phyloP scores from a whole-genome alignment of 2,888 invertebrate species.

The Temnothorax ravouxi region DNA sequence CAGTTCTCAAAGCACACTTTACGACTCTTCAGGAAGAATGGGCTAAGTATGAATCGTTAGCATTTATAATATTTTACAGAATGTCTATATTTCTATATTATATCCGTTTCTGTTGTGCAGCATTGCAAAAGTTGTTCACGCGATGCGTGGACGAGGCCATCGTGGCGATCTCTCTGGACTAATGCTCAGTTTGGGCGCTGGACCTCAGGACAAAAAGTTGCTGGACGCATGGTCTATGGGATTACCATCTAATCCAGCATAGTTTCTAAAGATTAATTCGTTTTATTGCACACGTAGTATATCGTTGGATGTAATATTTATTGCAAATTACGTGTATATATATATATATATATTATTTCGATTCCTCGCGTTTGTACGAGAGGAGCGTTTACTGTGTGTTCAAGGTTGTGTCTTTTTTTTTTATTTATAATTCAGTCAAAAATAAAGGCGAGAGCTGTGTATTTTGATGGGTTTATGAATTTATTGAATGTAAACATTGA shows the following conservation, averaged over 20 bases:
- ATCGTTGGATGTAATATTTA: constrained; percentile 66
- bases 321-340: constrained; percentile 37
- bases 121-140: constrained; percentile 84
- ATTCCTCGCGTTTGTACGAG: constrained; percentile 46
- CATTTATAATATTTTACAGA: not conserved
- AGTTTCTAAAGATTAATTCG: constrained; percentile 58
- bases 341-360: constrained; percentile 37
- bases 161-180: constrained; percentile 81
- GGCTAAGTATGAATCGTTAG: constrained; percentile 88
- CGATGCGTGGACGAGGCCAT: constrained; percentile 83
- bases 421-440: constrained; percentile 64
- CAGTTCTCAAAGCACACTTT: constrained; percentile 90
- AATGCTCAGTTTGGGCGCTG: constrained; percentile 85
- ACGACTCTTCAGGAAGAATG: constrained; percentile 91
- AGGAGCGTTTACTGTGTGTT: constrained; percentile 63
- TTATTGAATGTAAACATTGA: constrained; percentile 1
- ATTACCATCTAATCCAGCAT: constrained; percentile 84
- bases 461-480: not conserved
- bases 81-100: not conserved
- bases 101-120: constrained; percentile 69
- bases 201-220: constrained; percentile 83
- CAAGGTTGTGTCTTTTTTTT: constrained; percentile 73
- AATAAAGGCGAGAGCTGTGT: constrained; percentile 26
- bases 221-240: constrained; percentile 85
- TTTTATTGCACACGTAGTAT: constrained; percentile 58